Evolutionary conservation across 2,113 vertebrate genomes (phyloP), one percentile per base, ranked within the genome.

Genomic region (Eulemur macaco): DNA sequence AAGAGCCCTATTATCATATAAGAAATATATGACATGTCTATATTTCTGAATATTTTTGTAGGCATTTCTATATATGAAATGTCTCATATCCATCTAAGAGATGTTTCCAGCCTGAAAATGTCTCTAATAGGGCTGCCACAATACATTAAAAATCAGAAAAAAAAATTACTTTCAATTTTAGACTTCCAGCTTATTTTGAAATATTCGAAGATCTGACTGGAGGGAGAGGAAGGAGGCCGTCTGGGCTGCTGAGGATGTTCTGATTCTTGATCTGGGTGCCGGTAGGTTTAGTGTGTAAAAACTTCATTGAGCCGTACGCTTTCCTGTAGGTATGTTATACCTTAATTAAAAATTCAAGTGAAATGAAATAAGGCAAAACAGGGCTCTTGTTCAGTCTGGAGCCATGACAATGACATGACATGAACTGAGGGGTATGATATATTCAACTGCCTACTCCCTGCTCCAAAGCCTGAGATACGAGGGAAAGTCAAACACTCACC

Each of bases 331-430:
- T 58, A 54, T 27, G 0, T 14, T 84, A 56, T 29, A 12, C 1
- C 69, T 83, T 63, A 66, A 60, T 71, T 84, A 89, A 89, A 64
- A 94, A 29, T 91, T 39, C 64, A 94, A 88, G 73, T 83, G 45
- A 69, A 93, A 42, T 37, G 29, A 83, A 54, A 63, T 31, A 64
- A 80, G 17, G 60, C 78, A 66, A 92, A 96, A 45, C 56, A 83
- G 45, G 20, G 12, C 60, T 80, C 29, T 93, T 84, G 5, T 56
- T 81, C 27, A 39, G 3, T 82, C 27, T 64, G 37, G 23, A 71
- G 42, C 58, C 73, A 25, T 50, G 37, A 66, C 29, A 31, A 77
- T n/a, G 17, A 69, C 20, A 84, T 47, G 45, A 89, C 14, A 84
- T 54, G 45, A 93, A 86, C 34, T 37, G 25, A 54, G 10, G 63